phyloP scores from a whole-genome alignment of 2,113 vertebrate genomes.

The Albula goreensis region DNA sequence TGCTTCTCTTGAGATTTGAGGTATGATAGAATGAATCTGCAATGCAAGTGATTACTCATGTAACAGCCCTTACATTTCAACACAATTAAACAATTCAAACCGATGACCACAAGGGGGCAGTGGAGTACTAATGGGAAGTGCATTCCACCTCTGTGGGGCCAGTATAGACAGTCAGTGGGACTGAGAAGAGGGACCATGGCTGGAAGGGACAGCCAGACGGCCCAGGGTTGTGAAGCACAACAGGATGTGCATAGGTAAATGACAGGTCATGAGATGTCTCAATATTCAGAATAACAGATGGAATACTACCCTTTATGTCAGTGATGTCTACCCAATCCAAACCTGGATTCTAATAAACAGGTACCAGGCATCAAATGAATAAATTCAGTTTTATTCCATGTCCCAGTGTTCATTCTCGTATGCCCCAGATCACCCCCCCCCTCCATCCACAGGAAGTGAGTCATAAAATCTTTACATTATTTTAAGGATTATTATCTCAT shows the following conservation, averaged over 20 bases:
- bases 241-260: neutral
- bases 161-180: no score
- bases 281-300: neutral
- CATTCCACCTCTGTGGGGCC: neutral
- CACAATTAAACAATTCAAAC: no score
- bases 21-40: no score
- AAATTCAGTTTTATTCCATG: neutral
- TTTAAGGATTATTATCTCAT: conserved; percentile 30
- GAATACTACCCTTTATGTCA: neutral
- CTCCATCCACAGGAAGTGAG: neutral
- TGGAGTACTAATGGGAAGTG: neutral
- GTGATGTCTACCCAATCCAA: neutral
- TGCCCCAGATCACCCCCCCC: neutral
- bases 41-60: no score
- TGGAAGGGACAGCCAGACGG: no score
- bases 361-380: neutral
- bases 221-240: neutral
- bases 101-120: no score
- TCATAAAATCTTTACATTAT: conserved; percentile 22
- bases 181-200: no score
- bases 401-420: neutral
- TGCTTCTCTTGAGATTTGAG: no score
- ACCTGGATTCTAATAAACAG: neutral
- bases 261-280: no score
- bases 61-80: no score